A percentile compares a stretch with the other conserved stretches of the same genome.
phyloP scores from a whole-genome alignment of 2,888 invertebrate species.

The Gandaritis pyraliata region DNA sequence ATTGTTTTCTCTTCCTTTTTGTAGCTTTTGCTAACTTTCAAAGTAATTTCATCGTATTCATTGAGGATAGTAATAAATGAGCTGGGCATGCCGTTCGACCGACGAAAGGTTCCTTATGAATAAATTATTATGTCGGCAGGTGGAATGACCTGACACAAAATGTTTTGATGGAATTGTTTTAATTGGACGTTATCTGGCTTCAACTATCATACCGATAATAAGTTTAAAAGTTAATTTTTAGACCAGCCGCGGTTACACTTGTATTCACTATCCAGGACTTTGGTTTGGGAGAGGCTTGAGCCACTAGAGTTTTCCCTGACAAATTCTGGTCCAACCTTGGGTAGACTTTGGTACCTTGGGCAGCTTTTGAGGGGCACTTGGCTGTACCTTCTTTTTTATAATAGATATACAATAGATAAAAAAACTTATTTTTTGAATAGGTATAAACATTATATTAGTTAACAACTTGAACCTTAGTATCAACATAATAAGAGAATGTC shows the following conservation, averaged over 20 bases:
- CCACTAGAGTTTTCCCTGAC: no score
- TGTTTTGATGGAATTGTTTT: slow-evolving; percentile 84
- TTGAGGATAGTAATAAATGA: slow-evolving; percentile 45
- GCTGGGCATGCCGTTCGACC: slow-evolving; percentile 51
- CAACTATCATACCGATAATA: slow-evolving; percentile 72
- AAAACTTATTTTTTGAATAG: no score
- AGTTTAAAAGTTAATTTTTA: slow-evolving; percentile 75
- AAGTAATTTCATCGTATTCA: slow-evolving; percentile 28
- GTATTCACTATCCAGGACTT: no score
- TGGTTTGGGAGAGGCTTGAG: no score
- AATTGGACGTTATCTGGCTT: slow-evolving; percentile 79
- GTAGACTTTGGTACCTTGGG: no score
- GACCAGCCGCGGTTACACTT: slow-evolving; percentile 63
- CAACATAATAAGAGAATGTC: neutral
- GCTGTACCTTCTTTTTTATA: no score
- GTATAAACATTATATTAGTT: no score
- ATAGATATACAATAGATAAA: no score
- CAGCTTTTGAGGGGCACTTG: no score
- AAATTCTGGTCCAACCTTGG: no score
- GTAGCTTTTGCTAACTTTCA: neutral
- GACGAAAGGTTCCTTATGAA: slow-evolving; percentile 73
- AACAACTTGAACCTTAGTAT: no score
- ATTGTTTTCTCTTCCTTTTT: no score
- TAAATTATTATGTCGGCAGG: slow-evolving; percentile 80
- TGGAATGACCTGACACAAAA: slow-evolving; percentile 84